Percentiles rank a stretch among this genome's conserved stretches.
phyloP scores from a whole-genome alignment of 1,140 invertebrate species.

The Ephestia elutella region DNA sequence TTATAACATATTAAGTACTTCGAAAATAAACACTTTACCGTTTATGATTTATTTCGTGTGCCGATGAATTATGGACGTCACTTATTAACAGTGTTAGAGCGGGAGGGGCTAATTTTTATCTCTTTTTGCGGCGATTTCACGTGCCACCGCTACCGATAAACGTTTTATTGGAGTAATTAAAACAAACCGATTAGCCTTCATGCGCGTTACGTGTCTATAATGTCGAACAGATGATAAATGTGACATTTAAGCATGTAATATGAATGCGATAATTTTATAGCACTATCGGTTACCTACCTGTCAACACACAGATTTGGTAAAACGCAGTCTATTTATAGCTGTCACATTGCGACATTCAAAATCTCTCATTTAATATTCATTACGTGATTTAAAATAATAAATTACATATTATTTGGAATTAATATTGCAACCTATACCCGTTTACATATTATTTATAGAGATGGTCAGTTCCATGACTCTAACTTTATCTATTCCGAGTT shows the following conservation, averaged over 20 bases:
- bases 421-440: neutral
- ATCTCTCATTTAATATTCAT: neutral
- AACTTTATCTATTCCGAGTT: slow-evolving; percentile 33
- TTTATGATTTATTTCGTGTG: slow-evolving; percentile 70
- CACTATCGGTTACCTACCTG: slow-evolving; percentile 37
- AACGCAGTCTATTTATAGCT: neutral
- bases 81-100: slow-evolving; percentile 56
- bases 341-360: neutral
- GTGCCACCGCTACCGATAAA: slow-evolving; percentile 63
- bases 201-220: slow-evolving; percentile 39
- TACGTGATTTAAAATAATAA: neutral
- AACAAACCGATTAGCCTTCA: slow-evolving; percentile 54
- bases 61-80: slow-evolving; percentile 63
- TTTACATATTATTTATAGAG: slow-evolving; percentile 45
- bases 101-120: slow-evolving; percentile 62
- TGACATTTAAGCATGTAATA: slow-evolving; percentile 50
- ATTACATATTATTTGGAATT: neutral
- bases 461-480: slow-evolving; percentile 67
- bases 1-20: slow-evolving; percentile 72
- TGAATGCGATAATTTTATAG: slow-evolving; percentile 41
- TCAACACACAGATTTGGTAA: slow-evolving; percentile 14
- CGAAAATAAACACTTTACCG: slow-evolving; percentile 71
- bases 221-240: slow-evolving; percentile 48
- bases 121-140: slow-evolving; percentile 60
- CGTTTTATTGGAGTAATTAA: slow-evolving; percentile 70